These are phyloP conservation scores for Xylota sylvarum DNA, from an alignment of 2,888 invertebrate genomes.

Conservation along the genomic window DNA sequence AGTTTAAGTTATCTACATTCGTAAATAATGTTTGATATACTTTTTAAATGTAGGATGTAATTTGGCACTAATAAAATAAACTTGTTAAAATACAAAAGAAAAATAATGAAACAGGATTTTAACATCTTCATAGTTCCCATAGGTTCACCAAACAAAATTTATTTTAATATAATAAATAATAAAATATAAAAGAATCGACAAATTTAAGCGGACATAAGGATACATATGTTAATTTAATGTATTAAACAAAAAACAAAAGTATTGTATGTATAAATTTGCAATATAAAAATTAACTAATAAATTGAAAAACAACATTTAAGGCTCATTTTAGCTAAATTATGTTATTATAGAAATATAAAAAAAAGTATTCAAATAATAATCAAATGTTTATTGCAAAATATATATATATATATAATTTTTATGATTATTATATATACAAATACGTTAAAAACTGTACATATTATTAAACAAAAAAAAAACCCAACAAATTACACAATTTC, in stretches of 20 bases:
- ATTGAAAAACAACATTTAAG: constrained; percentile 43
- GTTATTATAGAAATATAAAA: constrained; percentile 63
- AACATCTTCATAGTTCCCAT: constrained; percentile 48
- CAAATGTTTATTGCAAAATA: constrained; percentile 71
- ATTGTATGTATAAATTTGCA: constrained; percentile 61
- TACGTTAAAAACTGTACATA: constrained; percentile 71
- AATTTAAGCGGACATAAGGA: constrained; percentile 32
- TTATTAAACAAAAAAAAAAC: constrained; percentile 41
- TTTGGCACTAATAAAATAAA: constrained; percentile 34
- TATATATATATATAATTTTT: constrained; percentile 51
- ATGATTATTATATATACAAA: constrained; percentile 64
- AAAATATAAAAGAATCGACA: constrained; percentile 11
- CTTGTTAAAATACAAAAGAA: constrained; percentile 21
- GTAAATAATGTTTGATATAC: constrained; percentile 37
- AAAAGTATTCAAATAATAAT: constrained; percentile 65
- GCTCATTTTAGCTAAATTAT: constrained; percentile 71
- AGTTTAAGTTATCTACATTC: constrained; percentile 31
- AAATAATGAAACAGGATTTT: constrained; percentile 1
- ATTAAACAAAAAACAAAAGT: constrained; percentile 9
- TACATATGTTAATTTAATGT: constrained; percentile 44
- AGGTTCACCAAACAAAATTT: constrained; percentile 51
- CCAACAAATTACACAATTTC: constrained; percentile 30
- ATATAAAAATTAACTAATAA: constrained; percentile 35
- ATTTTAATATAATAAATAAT: constrained; percentile 39
- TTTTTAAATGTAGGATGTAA: constrained; percentile 36